Evolutionary conservation across 2,113 vertebrate genomes (phyloP).

Genomic region (Gracilinanus agilis): DNA sequence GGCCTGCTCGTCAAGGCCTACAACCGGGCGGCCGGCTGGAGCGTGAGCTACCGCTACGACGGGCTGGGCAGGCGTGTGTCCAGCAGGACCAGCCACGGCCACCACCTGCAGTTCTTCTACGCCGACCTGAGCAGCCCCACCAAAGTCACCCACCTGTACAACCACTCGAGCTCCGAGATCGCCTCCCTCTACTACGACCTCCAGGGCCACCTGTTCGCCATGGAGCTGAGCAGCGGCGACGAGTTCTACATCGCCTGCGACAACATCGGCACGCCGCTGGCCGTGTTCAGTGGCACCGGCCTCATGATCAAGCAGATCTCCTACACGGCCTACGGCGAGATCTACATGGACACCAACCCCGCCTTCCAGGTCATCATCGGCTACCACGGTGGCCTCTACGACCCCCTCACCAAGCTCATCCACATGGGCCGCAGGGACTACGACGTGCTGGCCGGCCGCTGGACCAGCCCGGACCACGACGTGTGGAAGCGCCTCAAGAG

Average conservation of each 20-base stretch:
- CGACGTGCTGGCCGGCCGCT: constrained; percentile 95
- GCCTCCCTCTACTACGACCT: constrained; percentile 98
- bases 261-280: constrained; percentile 96
- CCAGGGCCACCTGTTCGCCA: constrained; percentile 97
- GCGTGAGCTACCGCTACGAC: constrained; percentile 94
- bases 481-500: constrained; percentile 95
- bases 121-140: constrained; percentile 96
- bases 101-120: constrained; percentile 98
- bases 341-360: constrained; percentile 98
- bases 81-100: constrained; percentile 90
- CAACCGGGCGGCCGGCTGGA: constrained; percentile 94
- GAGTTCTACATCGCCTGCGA: constrained; percentile 99
- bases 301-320: constrained; percentile 98
- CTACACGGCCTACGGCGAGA: constrained; percentile 97
- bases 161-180: constrained; percentile 98
- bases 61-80: constrained; percentile 96
- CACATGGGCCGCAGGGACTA: constrained; percentile 98
- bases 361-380: constrained; percentile 95
- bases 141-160: constrained; percentile 98
- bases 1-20: constrained; percentile 95
- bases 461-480: constrained; percentile 96
- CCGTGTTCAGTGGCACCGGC: constrained; percentile 96
- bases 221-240: constrained; percentile 97
- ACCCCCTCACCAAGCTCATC: constrained; percentile 95
- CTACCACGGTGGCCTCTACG: constrained; percentile 97